Base-by-base conservation (phyloP, 2,113 vertebrate genomes). In the Procavia capensis region DNA sequence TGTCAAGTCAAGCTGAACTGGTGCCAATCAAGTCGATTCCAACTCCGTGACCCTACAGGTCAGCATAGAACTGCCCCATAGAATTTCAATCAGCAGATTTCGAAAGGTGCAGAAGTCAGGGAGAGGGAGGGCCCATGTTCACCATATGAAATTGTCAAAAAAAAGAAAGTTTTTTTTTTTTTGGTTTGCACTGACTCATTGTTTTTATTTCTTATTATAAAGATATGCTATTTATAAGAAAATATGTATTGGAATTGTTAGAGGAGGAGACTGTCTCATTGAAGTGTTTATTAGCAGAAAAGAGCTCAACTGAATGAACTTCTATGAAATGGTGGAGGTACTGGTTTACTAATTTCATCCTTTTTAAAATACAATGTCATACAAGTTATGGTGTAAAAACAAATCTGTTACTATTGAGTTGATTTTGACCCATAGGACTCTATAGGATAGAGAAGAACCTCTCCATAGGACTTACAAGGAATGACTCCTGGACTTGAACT, bases 151-250 rank as follows among this genome's bases (percentile, higher is more conserved):
- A 90, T 61, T 63, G 87, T 14, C 59, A 92, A 72, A 82, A 45
- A 59, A 68, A 1, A 88, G 39, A 76, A 78, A 31, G 20, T 78
- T n/a, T n/a, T n/a, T n/a, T n/a, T n/a, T n/a, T n/a, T n/a, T n/a
- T 81, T 86, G n/a, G 47, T 94, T 92, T 87, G 43, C 22, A 75
- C 9, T 74, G 57, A 83, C n/a, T 68, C 36, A 27, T 5, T 85
- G n/a, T 45, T 79, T 64, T 91, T 81, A 84, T 39, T 80, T 89
- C 81, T 45, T 88, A 66, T 41, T 79, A 25, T 83, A 87, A 90
- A 90, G 91, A 78, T 11, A 7, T 86, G 11, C 50, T 41, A 19
- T 9, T 90, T 57, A 9, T 72, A 92, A 89, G 43, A 88, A 63
- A 76, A 81, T 6, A 81, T 89, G 74, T 79, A 75, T 83, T 92